Evolutionary conservation across 2,888 invertebrate genomes (phyloP), one percentile per base, ranked within the genome.

Genomic region (Trichacis sp.): DNA sequence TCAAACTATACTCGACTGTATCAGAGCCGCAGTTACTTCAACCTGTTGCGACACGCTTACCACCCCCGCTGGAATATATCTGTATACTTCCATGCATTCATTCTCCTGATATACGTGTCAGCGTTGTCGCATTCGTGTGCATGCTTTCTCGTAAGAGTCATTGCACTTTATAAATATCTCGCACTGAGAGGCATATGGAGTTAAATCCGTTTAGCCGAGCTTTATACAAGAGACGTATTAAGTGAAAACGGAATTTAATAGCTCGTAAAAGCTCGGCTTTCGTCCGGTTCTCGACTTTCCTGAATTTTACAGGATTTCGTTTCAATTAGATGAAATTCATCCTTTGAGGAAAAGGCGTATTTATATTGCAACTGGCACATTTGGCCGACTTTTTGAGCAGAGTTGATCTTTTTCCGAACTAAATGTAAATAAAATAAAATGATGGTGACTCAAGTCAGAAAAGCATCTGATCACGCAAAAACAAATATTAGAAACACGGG

Each of bases 1-100:
- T 68, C 57, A 75, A 73, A 75, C 70, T 72, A 63, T 63, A 65
- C 65, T 71, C 72, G 66, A 69, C 60, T 71, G 66, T 71, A 69
- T 69, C 71, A 24, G 68, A 74, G 78, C 74, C 70, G 71, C 68
- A 70, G 73, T 72, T 73, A 70, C 61, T 57, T 71, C 77, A 80
- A 83, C 83, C 83, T 83, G 83, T 83, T 83, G 83, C 83, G 81
- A 75, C 81, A 77, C 74, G 74, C 76, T 77, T 76, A 73, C 74
- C 69, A 70, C 72, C 67, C 71, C 58, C 59, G 50, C 62, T 42
- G 19, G 45, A 47, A 54, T 15, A 63, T 45, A 57, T 43, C 42
- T 62, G 45, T 57, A 53, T 24, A 45, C 20, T 9, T 18, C 5
- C 20, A 15, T 38, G 24, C 45, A 53, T 38, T 50, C 24, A 36